These are phyloP conservation scores for Meiosimyza decipiens DNA, from an alignment of 2,888 invertebrate genomes.

Conservation along the genomic window DNA sequence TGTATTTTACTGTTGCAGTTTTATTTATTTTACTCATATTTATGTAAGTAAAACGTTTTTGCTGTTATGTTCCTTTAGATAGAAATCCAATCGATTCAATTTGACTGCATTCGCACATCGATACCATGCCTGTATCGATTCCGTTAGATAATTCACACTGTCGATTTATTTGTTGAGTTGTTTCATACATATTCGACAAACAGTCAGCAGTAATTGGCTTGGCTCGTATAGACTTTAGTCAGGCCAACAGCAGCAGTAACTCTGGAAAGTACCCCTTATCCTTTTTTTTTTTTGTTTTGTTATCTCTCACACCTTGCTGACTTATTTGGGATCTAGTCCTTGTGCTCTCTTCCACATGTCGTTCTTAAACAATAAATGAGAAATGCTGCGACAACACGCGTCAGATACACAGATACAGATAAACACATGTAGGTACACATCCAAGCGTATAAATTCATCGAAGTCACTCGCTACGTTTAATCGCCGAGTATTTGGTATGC, in stretches of 20 bases:
- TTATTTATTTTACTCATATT: no score
- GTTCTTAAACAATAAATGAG: constrained; percentile 10
- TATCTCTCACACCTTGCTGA: constrained; percentile 32
- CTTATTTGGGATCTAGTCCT: constrained; percentile 32
- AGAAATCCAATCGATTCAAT: no score
- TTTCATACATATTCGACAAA: no score
- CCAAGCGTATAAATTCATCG: constrained; percentile 20
- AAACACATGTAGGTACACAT: constrained; percentile 9
- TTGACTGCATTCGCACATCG: no score
- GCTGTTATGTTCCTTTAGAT: no score
- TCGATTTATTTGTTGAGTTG: no score
- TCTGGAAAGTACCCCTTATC: neutral
- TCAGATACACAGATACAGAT: constrained; percentile 21
- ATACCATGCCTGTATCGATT: no score
- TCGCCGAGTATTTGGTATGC: constrained; percentile 33
- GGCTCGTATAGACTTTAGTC: no score
- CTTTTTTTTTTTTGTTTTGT: constrained; percentile 13
- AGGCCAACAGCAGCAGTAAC: neutral
- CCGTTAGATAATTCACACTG: no score
- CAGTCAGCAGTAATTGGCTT: no score
- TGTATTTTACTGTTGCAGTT: no score
- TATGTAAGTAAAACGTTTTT: no score
- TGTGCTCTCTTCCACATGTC: constrained; percentile 1
- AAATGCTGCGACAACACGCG: constrained; percentile 6
- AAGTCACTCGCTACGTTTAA: constrained; percentile 37